Evolutionary conservation across 2,888 invertebrate genomes (phyloP).

Genomic region (Rugalucina vietnamica): DNA sequence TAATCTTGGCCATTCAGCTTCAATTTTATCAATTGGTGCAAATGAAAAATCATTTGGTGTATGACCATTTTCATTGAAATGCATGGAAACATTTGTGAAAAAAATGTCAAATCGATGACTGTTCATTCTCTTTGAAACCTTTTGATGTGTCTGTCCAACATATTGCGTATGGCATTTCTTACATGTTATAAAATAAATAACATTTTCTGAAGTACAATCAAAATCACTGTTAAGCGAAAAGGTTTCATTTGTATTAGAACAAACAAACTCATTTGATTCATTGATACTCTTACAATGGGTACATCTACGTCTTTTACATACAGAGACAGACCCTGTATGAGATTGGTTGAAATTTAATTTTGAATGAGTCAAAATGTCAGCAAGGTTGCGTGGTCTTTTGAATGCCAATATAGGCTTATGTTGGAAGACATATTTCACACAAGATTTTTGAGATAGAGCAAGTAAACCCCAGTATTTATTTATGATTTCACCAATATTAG

Average conservation of each 20-base stretch:
- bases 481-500: background rate
- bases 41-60: background rate
- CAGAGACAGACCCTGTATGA: background rate
- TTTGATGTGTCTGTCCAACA: background rate
- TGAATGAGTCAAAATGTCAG: background rate
- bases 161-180: background rate
- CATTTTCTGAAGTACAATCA: background rate
- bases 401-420: background rate
- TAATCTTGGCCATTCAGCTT: background rate
- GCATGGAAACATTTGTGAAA: background rate
- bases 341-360: background rate
- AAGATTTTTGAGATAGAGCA: background rate
- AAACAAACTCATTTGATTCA: background rate
- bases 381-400: background rate
- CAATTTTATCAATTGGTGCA: background rate
- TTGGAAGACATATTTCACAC: too few relatives aligned
- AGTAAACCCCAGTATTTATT: background rate
- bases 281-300: background rate
- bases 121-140: too few relatives aligned
- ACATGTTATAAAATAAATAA: background rate
- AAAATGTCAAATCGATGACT: background rate
- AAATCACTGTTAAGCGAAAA: background rate
- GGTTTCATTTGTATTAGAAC: background rate
- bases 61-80: background rate
- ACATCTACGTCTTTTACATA: too few relatives aligned